A percentile compares a stretch with the other conserved stretches of the same genome.
Evolutionary conservation across 2,113 vertebrate species (phyloP).

Genomic region (Lophius piscatorius): DNA sequence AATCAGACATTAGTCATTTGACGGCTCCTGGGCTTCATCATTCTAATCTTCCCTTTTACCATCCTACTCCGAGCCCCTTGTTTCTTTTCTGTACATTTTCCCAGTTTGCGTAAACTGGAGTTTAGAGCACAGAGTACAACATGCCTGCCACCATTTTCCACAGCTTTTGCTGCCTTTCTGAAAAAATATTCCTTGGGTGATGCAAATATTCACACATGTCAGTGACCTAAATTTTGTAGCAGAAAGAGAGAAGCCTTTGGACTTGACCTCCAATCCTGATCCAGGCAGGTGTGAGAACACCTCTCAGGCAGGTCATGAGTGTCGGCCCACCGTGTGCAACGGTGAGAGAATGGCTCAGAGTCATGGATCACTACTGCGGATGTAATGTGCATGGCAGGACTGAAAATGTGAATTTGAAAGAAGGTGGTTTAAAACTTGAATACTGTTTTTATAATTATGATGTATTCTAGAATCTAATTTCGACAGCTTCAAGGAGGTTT

Average conservation of each 20-base stretch:
- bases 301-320: slow-evolving; percentile 65
- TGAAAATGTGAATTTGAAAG: slow-evolving; percentile 2
- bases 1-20: too few relatives aligned
- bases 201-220: slow-evolving; percentile 52
- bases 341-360: slow-evolving; percentile 57
- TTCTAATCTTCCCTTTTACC: too few relatives aligned
- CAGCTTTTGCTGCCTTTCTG: background rate
- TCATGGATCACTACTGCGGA: slow-evolving; percentile 12
- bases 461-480: too few relatives aligned
- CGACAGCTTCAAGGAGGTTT: background rate
- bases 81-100: too few relatives aligned
- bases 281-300: slow-evolving; percentile 69
- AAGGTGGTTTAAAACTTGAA: too few relatives aligned
- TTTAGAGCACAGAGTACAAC: too few relatives aligned
- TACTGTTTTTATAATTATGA: slow-evolving; percentile 11
- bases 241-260: slow-evolving; percentile 32
- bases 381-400: slow-evolving; percentile 9
- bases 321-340: slow-evolving; percentile 20
- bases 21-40: too few relatives aligned
- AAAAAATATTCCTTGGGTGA: slow-evolving; percentile 13
- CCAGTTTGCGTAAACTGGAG: too few relatives aligned
- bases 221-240: slow-evolving; percentile 56
- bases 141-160: too few relatives aligned
- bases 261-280: slow-evolving; percentile 50
- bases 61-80: too few relatives aligned